These are phyloP conservation scores for Drosophila tropicalis DNA, from an alignment of 1,140 invertebrate species.

Conservation along the genomic window DNA sequence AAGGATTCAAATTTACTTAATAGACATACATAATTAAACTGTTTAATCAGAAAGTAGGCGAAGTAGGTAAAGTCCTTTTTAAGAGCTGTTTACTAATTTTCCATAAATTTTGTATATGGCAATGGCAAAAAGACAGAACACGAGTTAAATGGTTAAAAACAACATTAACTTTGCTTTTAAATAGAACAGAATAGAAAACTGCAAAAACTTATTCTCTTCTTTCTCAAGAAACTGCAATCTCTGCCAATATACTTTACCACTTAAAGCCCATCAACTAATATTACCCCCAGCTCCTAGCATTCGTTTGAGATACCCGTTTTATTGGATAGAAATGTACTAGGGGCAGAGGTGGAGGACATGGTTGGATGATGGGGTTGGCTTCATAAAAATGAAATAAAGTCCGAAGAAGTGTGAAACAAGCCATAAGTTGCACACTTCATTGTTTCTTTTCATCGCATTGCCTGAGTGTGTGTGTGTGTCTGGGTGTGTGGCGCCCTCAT, in stretches of 20 bases:
- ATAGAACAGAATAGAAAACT: no score
- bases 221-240: background rate
- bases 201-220: background rate
- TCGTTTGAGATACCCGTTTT: background rate
- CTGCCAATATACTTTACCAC: background rate
- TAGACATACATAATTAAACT: no score
- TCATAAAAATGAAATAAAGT: conserved; percentile 25
- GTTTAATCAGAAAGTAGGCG: no score
- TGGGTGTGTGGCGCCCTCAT: background rate
- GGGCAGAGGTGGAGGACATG: background rate
- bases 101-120: no score
- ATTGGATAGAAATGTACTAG: background rate
- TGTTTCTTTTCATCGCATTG: background rate
- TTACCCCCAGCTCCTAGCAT: background rate
- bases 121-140: no score
- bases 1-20: no score
- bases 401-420: conserved; percentile 26
- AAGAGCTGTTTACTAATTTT: no score
- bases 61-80: no score
- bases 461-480: no score
- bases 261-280: background rate
- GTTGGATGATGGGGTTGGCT: conserved; percentile 2
- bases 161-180: no score
- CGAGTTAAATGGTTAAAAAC: no score
- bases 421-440: conserved; percentile 30